Percentiles rank a stretch among this genome's conserved stretches.
These are phyloP conservation scores for Caradrina clavipalpis DNA, from an alignment of 2,888 invertebrate species.

Conservation along the genomic window DNA sequence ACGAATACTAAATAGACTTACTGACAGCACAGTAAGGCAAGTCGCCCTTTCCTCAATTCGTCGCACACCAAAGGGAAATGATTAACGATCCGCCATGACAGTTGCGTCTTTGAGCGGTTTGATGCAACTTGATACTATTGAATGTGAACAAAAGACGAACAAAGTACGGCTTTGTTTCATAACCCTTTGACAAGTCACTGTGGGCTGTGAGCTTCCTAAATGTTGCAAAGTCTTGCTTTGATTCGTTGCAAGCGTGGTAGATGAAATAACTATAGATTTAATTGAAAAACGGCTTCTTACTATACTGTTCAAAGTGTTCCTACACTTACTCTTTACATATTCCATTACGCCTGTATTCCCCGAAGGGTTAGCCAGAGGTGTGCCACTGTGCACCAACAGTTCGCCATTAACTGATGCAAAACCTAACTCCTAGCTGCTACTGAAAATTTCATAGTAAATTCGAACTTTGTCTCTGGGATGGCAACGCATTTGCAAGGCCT, in stretches of 20 bases:
- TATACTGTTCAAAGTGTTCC: too few relatives aligned
- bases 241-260: background rate
- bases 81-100: conserved; percentile 80
- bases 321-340: too few relatives aligned
- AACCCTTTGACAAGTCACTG: conserved; percentile 45
- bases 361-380: too few relatives aligned
- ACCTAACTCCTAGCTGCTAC: too few relatives aligned
- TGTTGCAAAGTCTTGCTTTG: background rate
- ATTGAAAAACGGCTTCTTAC: background rate
- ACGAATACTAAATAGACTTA: conserved; percentile 32
- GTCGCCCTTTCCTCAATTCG: conserved; percentile 25
- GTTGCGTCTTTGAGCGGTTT: conserved; percentile 70
- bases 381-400: too few relatives aligned
- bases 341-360: too few relatives aligned
- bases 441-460: too few relatives aligned
- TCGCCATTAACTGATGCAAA: too few relatives aligned
- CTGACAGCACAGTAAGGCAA: conserved; percentile 13
- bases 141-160: conserved; percentile 72
- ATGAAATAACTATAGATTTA: background rate
- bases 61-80: conserved; percentile 71
- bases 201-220: conserved; percentile 21
- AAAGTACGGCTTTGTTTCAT: conserved; percentile 29
- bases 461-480: too few relatives aligned
- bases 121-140: conserved; percentile 79
- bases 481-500: too few relatives aligned